phyloP scores from a whole-genome alignment of 30 jellyfish, hydroid and myxozoan genomes.

The Aurelia sp. region DNA sequence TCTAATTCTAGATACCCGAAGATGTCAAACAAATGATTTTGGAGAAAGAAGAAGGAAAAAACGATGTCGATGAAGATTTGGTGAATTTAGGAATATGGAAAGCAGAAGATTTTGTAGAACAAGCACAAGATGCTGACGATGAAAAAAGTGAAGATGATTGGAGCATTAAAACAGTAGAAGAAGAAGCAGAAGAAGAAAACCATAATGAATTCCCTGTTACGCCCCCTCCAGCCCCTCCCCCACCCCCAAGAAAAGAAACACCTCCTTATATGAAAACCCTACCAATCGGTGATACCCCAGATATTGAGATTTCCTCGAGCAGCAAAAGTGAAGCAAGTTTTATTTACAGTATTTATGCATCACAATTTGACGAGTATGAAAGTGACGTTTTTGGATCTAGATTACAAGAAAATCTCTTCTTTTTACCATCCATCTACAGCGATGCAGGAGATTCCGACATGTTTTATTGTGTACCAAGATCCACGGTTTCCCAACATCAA shows the following conservation, averaged over 20 bases:
- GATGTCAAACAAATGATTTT: constrained; percentile 40
- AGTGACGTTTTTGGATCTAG: constrained; percentile 46
- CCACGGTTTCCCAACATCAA: background rate
- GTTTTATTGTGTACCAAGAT: constrained; percentile 62
- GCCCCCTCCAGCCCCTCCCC: constrained; percentile 2
- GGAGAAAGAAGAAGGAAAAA: background rate
- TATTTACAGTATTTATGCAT: constrained; percentile 32
- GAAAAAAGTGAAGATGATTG: constrained; percentile 66
- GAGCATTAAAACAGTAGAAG: constrained; percentile 56
- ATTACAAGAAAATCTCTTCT: constrained; percentile 20
- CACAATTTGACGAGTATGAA: constrained; percentile 71
- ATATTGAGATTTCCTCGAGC: constrained; percentile 17
- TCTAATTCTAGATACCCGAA: constrained; percentile 50
- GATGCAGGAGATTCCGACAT: constrained; percentile 73
- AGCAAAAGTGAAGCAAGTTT: constrained; percentile 40
- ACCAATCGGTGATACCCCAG: constrained; percentile 70
- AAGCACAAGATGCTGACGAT: constrained; percentile 41
- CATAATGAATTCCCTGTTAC: background rate
- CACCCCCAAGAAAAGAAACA: background rate
- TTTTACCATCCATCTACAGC: constrained; percentile 39
- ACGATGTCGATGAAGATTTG: constrained; percentile 23
- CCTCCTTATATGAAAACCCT: constrained; percentile 22
- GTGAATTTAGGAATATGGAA: constrained; percentile 69
- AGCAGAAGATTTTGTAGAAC: constrained; percentile 14
- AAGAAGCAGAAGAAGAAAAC: constrained; percentile 5